Percentiles rank a stretch among this genome's conserved stretches.
These are phyloP conservation scores for Pedionomus torquatus DNA, from an alignment of 2,113 vertebrate genomes.

Conservation along the genomic window DNA sequence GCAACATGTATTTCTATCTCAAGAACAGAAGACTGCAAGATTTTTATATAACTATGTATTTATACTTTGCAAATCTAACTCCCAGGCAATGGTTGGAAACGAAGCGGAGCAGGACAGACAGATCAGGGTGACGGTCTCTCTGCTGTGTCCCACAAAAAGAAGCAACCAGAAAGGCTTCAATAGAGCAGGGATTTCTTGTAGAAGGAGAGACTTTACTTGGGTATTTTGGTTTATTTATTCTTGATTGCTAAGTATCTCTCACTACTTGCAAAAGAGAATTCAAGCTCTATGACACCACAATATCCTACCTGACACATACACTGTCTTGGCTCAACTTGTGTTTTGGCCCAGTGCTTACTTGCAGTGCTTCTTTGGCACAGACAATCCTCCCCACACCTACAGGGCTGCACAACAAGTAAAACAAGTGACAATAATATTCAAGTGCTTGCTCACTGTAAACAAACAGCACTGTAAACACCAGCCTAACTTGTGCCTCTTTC, in stretches of 20 bases:
- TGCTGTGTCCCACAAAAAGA: neutral
- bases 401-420: slow-evolving; percentile 23
- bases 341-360: neutral
- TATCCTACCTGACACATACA: neutral
- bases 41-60: neutral
- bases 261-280: neutral
- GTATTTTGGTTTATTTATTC: neutral
- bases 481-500: neutral
- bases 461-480: slow-evolving; percentile 3
- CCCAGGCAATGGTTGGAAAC: neutral
- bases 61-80: neutral
- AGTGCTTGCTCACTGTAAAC: slow-evolving; percentile 15
- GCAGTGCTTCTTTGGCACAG: neutral
- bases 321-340: neutral
- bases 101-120: neutral
- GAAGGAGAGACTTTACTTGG: neutral
- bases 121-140: neutral
- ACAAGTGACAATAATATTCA: slow-evolving; percentile 4
- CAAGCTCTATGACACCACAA: neutral
- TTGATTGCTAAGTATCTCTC: neutral
- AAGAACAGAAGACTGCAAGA: neutral
- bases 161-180: neutral
- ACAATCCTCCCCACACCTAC: slow-evolving; percentile 15
- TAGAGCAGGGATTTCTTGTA: neutral
- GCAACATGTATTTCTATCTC: neutral